phyloP scores from a whole-genome alignment of 1,140 invertebrate species.

The Diorhabda carinulata region DNA sequence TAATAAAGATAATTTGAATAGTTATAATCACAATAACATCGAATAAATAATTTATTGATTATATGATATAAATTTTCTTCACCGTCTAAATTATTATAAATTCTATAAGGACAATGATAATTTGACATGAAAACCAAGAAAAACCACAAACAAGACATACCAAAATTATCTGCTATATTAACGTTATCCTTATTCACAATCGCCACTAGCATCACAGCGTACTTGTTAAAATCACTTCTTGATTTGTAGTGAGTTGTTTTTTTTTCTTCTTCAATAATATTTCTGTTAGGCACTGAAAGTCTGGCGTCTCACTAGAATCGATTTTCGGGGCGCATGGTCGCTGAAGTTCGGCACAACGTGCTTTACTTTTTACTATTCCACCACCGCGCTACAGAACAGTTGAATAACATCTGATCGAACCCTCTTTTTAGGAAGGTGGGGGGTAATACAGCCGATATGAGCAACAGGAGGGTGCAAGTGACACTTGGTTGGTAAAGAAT shows the following conservation, averaged over 20 bases:
- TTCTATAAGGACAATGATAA: neutral
- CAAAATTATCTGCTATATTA: neutral
- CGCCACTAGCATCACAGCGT: neutral
- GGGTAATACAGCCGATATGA: conserved; percentile 5
- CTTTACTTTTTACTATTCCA: conserved; percentile 10
- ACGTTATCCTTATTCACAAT: neutral
- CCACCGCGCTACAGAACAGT: conserved; percentile 10
- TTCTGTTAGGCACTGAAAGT: conserved; percentile 15
- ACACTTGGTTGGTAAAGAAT: conserved; percentile 6
- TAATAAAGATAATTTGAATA: no score
- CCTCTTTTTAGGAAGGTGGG: conserved; percentile 4
- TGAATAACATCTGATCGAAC: conserved; percentile 16
- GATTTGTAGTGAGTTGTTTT: neutral
- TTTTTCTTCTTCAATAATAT: conserved; percentile 16
- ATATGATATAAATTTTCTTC: neutral
- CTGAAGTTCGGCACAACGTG: conserved; percentile 11
- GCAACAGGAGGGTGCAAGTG: conserved; percentile 18
- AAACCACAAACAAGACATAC: neutral
- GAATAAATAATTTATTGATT: no score
- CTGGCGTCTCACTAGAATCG: conserved; percentile 19
- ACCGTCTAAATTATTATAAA: neutral
- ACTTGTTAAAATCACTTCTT: neutral
- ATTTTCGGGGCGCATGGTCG: conserved; percentile 17
- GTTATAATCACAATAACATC: no score
- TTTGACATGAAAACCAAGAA: neutral